These are phyloP conservation scores for Hydrochoerus hydrochaeris DNA, from an alignment of 2,113 vertebrate species.

Conservation along the genomic window DNA sequence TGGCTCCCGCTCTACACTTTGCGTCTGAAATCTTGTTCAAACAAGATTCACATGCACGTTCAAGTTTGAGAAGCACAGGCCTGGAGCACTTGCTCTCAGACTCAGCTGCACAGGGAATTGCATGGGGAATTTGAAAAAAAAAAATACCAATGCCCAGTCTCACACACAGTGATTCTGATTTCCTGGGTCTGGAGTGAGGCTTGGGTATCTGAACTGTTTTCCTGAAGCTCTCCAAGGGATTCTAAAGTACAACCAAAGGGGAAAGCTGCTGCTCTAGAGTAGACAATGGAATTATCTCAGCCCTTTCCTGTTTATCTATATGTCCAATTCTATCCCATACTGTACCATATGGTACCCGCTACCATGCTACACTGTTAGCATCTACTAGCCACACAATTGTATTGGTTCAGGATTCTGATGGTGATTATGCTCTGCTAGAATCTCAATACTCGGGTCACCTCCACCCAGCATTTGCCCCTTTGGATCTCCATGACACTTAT, in stretches of 20 bases:
- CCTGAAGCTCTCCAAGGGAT: background rate
- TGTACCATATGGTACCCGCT: background rate
- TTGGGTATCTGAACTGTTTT: background rate
- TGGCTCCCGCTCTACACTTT: background rate
- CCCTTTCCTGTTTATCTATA: background rate
- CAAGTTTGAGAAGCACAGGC: background rate
- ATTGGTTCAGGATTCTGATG: background rate
- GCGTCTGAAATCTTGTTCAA: background rate
- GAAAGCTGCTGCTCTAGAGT: background rate
- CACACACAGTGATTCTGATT: background rate
- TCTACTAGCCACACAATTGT: background rate
- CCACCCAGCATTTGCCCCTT: background rate
- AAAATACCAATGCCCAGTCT: background rate
- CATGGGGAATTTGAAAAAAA: background rate
- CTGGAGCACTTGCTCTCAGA: background rate
- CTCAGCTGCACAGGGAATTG: background rate
- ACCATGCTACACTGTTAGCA: background rate
- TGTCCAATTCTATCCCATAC: background rate
- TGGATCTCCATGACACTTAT: background rate
- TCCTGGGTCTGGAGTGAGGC: background rate
- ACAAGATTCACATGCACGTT: background rate
- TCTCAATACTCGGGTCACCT: background rate
- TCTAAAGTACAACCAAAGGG: background rate
- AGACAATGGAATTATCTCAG: background rate
- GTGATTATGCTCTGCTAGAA: background rate